Evolutionary conservation across 92 coral and sea anemone species (phyloP).

Genomic region (Heliopora coerulea): DNA sequence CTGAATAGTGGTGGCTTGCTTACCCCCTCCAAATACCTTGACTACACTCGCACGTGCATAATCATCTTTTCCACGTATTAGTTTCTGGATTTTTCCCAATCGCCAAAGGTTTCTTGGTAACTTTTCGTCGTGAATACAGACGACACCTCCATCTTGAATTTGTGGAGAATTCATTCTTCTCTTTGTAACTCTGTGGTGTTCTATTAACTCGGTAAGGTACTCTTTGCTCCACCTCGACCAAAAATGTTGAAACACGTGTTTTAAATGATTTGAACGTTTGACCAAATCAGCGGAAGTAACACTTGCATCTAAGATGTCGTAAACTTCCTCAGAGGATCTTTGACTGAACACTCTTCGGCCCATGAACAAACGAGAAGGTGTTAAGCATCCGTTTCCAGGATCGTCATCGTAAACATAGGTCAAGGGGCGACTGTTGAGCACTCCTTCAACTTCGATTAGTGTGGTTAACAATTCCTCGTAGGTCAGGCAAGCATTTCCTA

Average conservation of each 20-base stretch:
- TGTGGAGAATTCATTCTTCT: background rate
- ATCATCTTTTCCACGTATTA: constrained; percentile 32
- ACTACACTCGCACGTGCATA: constrained; percentile 29
- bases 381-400: constrained; percentile 1
- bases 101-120: constrained; percentile 28
- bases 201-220: constrained; percentile 20
- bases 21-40: background rate
- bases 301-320: constrained; percentile 12
- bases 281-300: too few relatives aligned
- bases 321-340: constrained; percentile 2
- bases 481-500: constrained; percentile 23
- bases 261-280: constrained; percentile 23
- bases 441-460: constrained; percentile 14
- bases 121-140: constrained; percentile 40
- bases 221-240: constrained; percentile 32
- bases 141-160: constrained; percentile 29
- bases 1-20: background rate
- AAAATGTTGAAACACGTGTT: constrained; percentile 42
- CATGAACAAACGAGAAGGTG: constrained; percentile 8
- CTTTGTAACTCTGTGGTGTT: background rate
- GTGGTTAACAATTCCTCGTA: constrained; percentile 11
- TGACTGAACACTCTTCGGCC: constrained; percentile 8
- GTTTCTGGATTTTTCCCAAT: constrained; percentile 22
- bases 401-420: constrained; percentile 15
- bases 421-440: constrained; percentile 2